These are phyloP conservation scores for Andricus curvator DNA, from an alignment of 2,888 invertebrate species.

Conservation along the genomic window DNA sequence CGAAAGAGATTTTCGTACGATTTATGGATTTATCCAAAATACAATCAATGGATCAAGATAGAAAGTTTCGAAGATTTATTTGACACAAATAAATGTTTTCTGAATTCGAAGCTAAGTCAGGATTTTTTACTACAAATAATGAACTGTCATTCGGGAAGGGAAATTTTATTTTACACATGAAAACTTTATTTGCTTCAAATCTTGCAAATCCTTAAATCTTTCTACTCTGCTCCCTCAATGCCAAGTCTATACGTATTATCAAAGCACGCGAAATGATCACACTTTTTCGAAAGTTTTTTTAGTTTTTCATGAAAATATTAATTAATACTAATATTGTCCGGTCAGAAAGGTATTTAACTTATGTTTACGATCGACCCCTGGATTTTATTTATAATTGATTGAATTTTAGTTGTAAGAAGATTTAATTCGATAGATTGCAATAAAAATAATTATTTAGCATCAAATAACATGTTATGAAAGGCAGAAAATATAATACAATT, in stretches of 20 bases:
- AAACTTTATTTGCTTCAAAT: background rate
- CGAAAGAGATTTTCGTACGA: slow-evolving; percentile 20
- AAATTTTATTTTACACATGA: background rate
- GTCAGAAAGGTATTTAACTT: background rate
- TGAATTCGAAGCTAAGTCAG: background rate
- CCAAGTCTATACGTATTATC: background rate
- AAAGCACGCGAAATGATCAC: background rate
- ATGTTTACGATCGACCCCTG: background rate
- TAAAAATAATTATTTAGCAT: background rate
- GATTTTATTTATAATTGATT: background rate
- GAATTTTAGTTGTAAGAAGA: background rate
- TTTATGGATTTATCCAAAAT: background rate
- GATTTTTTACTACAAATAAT: background rate
- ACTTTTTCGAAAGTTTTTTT: background rate
- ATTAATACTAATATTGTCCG: background rate
- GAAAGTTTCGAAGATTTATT: background rate
- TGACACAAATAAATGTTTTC: background rate
- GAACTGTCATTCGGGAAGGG: background rate
- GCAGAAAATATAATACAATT: background rate
- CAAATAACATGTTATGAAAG: no score
- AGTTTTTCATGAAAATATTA: background rate
- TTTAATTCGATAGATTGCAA: background rate
- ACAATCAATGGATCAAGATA: background rate
- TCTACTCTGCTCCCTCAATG: background rate
- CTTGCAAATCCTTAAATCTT: background rate